Evolutionary conservation across 2,797 vertebrate genomes (phyloP).

Genomic region (Dipus sagitta): DNA sequence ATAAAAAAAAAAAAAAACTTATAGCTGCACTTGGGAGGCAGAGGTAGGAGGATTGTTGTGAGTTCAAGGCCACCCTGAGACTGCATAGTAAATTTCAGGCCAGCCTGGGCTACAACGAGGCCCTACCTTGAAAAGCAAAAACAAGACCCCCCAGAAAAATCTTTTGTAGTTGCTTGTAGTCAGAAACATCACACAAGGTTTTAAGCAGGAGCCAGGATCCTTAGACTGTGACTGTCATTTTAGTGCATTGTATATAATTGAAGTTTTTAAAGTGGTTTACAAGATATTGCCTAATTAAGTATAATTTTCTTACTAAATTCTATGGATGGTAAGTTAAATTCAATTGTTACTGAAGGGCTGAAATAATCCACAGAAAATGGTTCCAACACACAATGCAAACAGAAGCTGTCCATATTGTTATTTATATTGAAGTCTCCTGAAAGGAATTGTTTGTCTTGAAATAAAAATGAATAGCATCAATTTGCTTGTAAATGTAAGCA

Average conservation of each 20-base stretch:
- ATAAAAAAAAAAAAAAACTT: too few species aligned
- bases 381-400: not conserved
- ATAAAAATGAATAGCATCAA: slow-evolving; percentile 20
- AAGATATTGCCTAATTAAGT: not conserved
- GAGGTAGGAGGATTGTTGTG: too few species aligned
- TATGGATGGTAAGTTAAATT: not conserved
- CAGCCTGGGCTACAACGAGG: too few species aligned
- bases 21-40: too few species aligned
- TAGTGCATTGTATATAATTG: not conserved
- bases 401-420: not conserved
- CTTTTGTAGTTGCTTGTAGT: not conserved
- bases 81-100: too few species aligned
- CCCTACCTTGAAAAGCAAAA: too few species aligned
- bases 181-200: not conserved
- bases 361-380: not conserved
- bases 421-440: not conserved
- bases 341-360: not conserved
- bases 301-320: not conserved
- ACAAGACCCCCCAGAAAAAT: too few species aligned
- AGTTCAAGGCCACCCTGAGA: too few species aligned
- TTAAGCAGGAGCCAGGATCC: not conserved
- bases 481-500: not conserved
- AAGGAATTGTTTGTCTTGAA: slow-evolving; percentile 32
- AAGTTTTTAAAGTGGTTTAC: not conserved
- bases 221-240: not conserved